phyloP scores from a whole-genome alignment of 2,797 vertebrate genomes.

The Allobates femoralis region DNA sequence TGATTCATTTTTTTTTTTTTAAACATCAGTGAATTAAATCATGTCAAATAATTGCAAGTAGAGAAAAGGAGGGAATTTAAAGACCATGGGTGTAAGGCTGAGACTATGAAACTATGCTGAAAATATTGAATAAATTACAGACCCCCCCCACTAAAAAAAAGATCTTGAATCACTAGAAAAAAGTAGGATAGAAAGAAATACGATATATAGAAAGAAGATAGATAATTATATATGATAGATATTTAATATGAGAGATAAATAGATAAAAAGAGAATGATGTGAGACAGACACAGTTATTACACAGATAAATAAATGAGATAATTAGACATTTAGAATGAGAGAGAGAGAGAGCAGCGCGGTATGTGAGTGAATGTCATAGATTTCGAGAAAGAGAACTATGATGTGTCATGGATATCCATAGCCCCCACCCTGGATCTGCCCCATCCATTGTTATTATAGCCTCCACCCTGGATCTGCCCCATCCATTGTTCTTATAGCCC shows the following conservation, averaged over 20 bases:
- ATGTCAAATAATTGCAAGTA: slow-evolving; percentile 18
- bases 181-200: no score
- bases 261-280: neutral
- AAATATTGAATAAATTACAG: neutral
- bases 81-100: neutral
- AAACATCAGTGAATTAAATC: slow-evolving; percentile 16
- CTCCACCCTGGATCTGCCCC: no score
- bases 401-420: no score
- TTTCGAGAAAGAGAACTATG: no score
- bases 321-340: neutral
- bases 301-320: neutral
- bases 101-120: no score
- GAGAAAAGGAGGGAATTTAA: neutral
- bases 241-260: neutral
- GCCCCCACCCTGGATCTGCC: no score
- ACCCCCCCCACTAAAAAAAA: no score
- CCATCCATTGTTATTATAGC: no score
- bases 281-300: neutral
- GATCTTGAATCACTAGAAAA: no score
- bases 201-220: neutral
- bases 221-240: neutral
- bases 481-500: no score
- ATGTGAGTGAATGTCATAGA: no score
- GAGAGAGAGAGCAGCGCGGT: neutral
- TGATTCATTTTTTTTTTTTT: no score